phyloP scores from a whole-genome alignment of 2,113 vertebrate genomes.

The Brachionichthys hirsutus region DNA sequence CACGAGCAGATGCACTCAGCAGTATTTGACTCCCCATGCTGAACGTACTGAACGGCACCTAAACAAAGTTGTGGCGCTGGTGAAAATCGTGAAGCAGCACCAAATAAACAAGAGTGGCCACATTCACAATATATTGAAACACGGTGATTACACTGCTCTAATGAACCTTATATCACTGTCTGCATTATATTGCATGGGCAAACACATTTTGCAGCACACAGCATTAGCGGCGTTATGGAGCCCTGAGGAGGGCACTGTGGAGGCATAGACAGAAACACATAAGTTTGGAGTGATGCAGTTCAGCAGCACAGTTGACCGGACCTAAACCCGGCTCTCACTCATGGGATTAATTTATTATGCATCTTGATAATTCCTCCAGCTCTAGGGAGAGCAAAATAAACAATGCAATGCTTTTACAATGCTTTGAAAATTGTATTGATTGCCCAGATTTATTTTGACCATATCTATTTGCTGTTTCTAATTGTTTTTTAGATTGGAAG shows the following conservation, averaged over 20 bases:
- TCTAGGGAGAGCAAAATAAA: conserved; percentile 22
- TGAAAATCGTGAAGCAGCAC: conserved; percentile 26
- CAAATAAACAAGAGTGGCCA: conserved; percentile 22
- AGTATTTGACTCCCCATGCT: conserved; percentile 29
- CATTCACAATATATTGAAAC: background rate
- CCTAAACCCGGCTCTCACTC: conserved; percentile 28
- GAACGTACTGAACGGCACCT: conserved; percentile 29
- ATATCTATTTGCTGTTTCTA: background rate
- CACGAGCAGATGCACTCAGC: conserved; percentile 42
- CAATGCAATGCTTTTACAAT: conserved; percentile 7
- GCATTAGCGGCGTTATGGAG: conserved; percentile 18
- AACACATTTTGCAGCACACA: background rate
- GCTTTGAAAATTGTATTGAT: conserved; percentile 20
- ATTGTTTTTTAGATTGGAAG: conserved; percentile 9
- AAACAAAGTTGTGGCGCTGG: conserved; percentile 24
- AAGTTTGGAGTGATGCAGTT: conserved; percentile 22
- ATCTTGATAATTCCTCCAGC: conserved; percentile 38
- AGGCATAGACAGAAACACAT: conserved; percentile 45
- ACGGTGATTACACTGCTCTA: background rate
- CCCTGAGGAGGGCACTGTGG: conserved; percentile 73
- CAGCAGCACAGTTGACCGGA: conserved; percentile 34
- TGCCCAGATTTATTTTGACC: conserved; percentile 2
- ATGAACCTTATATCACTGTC: conserved; percentile 5
- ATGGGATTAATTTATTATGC: conserved; percentile 39
- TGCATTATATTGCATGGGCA: background rate